Evolutionary conservation across 2,113 vertebrate genomes (phyloP).

Genomic region (Gallinago undulata): DNA sequence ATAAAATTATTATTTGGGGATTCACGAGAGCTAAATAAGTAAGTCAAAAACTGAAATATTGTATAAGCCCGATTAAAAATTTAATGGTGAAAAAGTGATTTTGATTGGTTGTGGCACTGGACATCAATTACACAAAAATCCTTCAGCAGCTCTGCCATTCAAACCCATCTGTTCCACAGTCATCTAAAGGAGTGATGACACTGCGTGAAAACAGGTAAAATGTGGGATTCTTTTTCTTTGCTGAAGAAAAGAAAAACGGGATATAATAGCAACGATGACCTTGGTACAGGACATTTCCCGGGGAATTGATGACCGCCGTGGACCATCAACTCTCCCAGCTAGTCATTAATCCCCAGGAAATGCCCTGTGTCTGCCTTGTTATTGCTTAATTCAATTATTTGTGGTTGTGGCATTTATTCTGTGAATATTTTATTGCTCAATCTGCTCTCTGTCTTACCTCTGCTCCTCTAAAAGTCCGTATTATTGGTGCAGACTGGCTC

Average conservation of each 20-base stretch:
- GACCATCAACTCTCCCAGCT: slow-evolving; percentile 34
- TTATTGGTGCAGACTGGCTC: not conserved
- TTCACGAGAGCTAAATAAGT: not conserved
- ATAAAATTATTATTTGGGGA: not conserved
- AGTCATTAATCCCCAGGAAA: slow-evolving; percentile 50
- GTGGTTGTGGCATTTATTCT: slow-evolving; percentile 49
- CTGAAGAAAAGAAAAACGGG: not conserved
- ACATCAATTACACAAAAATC: not conserved
- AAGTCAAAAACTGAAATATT: slow-evolving; percentile 26
- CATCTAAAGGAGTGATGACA: slow-evolving; percentile 8
- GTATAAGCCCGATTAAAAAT: not conserved
- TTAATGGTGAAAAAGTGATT: not conserved
- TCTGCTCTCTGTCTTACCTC: slow-evolving; percentile 31
- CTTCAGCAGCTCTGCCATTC: not conserved
- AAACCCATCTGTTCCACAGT: not conserved
- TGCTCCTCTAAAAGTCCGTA: not conserved
- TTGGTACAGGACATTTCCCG: slow-evolving; percentile 37
- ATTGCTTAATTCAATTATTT: slow-evolving; percentile 68
- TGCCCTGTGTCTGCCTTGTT: slow-evolving; percentile 28
- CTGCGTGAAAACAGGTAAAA: slow-evolving; percentile 33
- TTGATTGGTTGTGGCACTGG: not conserved
- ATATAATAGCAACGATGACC: slow-evolving; percentile 18
- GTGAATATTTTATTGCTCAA: slow-evolving; percentile 62
- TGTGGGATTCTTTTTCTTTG: not conserved
- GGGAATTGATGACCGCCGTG: slow-evolving; percentile 40